phyloP scores from a whole-genome alignment of 64 coral and sea anemone species.

The Pachyseris speciosa region DNA sequence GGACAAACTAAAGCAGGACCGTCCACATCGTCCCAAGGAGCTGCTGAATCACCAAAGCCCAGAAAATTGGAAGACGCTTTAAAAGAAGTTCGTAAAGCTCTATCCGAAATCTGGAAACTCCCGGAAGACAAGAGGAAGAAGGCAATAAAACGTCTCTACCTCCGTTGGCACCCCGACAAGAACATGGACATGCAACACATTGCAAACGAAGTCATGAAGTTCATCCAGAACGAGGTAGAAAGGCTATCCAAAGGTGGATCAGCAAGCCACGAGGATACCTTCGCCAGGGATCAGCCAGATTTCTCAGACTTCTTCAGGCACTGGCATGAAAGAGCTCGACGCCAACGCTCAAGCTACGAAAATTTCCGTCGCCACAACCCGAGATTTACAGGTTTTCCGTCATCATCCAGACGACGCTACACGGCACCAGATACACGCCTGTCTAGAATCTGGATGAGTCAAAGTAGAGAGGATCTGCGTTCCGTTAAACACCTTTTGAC shows the following conservation, averaged over 20 bases:
- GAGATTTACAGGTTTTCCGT: conserved; percentile 35
- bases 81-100: conserved; percentile 74
- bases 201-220: conserved; percentile 73
- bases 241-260: conserved; percentile 47
- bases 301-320: conserved; percentile 69
- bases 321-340: conserved; percentile 73
- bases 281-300: neutral
- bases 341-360: conserved; percentile 83
- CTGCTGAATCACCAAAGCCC: conserved; percentile 30
- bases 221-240: conserved; percentile 75
- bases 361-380: conserved; percentile 85
- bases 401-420: conserved; percentile 50
- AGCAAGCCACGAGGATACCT: neutral
- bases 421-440: neutral
- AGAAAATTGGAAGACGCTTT: conserved; percentile 56
- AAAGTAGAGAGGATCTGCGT: conserved; percentile 73
- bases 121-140: conserved; percentile 80
- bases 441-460: conserved; percentile 76
- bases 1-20: neutral
- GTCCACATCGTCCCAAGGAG: conserved; percentile 26
- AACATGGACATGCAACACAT: conserved; percentile 85
- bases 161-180: conserved; percentile 97
- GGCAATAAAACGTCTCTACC: conserved; percentile 73
- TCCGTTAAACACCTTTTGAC: conserved; percentile 80
- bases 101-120: conserved; percentile 76